A percentile compares a stretch with the other conserved stretches of the same genome.
phyloP scores from a whole-genome alignment of 1,140 invertebrate genomes.

The Centruroides vittatus region DNA sequence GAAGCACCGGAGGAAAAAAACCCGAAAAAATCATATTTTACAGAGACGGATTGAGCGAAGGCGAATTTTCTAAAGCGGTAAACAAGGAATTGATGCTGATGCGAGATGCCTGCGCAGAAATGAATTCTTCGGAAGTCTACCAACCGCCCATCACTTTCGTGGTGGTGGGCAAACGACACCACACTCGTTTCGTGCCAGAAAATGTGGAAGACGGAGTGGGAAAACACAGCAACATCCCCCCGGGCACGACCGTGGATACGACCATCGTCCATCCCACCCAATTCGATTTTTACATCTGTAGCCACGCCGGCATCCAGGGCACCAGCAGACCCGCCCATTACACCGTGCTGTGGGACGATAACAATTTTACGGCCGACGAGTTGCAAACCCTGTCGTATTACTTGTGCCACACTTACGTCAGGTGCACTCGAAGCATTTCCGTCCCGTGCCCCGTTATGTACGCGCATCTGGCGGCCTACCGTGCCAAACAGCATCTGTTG shows the following conservation, averaged over 20 bases:
- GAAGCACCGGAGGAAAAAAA: not conserved
- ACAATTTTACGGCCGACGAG: too few relatives aligned
- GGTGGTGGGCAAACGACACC: slow-evolving; percentile 18
- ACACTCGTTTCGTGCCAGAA: slow-evolving; percentile 10
- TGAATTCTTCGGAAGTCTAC: not conserved
- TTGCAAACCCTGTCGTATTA: too few relatives aligned
- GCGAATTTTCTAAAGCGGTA: slow-evolving; percentile 28
- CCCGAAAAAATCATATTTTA: slow-evolving; percentile 30
- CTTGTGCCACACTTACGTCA: too few relatives aligned
- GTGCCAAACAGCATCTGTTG: slow-evolving; percentile 4
- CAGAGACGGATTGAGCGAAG: slow-evolving; percentile 33
- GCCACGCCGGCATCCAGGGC: slow-evolving; percentile 41
- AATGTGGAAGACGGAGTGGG: slow-evolving; percentile 19
- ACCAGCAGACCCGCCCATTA: too few relatives aligned
- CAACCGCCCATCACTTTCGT: slow-evolving; percentile 15
- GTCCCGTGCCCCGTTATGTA: slow-evolving; percentile 20
- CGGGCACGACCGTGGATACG: slow-evolving; percentile 69
- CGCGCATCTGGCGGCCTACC: slow-evolving; percentile 21
- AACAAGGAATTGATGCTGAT: slow-evolving; percentile 13
- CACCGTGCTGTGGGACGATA: too few relatives aligned
- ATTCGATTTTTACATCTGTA: slow-evolving; percentile 70
- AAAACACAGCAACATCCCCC: slow-evolving; percentile 47
- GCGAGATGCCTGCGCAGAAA: slow-evolving; percentile 1
- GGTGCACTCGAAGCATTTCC: slow-evolving; percentile 14
- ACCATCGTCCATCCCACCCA: slow-evolving; percentile 64